Conservation (phyloP, 2,113 vertebrate species). For the Pteruthius melanotis region DNA sequence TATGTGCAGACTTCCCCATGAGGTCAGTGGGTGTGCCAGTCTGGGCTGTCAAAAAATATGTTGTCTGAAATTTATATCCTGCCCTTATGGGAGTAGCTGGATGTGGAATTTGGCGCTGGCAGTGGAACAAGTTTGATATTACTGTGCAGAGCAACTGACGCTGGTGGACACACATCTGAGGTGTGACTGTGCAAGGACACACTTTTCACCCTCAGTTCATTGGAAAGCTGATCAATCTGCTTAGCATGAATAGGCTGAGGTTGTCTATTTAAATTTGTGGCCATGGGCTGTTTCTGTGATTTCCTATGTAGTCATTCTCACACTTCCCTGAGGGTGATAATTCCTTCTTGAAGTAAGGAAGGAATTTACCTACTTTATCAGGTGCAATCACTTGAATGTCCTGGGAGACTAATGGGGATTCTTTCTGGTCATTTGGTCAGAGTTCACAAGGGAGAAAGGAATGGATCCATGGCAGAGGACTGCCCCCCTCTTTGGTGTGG, state of each 20-base stretch:
- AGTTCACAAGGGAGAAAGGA: background rate
- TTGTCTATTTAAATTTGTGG: background rate
- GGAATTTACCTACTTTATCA: background rate
- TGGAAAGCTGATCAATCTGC: background rate
- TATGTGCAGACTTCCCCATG: slow-evolving; percentile 42
- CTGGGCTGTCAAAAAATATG: slow-evolving; percentile 5
- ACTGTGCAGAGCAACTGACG: background rate
- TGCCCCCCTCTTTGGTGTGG: fast-evolving
- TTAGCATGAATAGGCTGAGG: background rate
- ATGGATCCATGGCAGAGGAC: background rate
- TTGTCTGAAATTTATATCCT: slow-evolving; percentile 9
- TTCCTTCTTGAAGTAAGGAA: background rate
- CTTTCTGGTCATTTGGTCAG: background rate
- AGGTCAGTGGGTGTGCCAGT: slow-evolving; percentile 61
- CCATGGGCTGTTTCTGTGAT: background rate
- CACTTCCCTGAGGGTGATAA: background rate
- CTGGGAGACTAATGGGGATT: background rate
- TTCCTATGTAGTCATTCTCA: background rate
- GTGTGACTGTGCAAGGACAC: background rate
- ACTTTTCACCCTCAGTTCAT: background rate
- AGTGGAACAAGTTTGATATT: background rate
- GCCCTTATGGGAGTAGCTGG: background rate
- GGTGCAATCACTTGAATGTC: background rate
- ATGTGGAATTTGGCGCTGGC: background rate
- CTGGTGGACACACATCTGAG: fast-evolving